Conservation (phyloP, 2,888 invertebrate genomes). For the Micropterix aruncella region DNA sequence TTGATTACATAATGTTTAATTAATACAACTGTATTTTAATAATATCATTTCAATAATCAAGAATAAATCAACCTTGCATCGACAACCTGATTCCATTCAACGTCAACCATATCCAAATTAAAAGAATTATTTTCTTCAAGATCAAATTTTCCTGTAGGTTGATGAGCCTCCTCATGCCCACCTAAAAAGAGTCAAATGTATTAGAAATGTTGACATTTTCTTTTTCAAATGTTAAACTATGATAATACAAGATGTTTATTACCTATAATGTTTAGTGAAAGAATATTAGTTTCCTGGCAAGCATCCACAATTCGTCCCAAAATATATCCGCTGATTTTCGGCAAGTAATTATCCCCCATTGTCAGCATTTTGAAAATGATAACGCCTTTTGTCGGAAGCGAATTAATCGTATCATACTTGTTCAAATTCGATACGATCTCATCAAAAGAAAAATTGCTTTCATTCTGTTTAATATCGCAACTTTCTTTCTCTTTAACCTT, state of each 20-base stretch:
- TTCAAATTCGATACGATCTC: neutral
- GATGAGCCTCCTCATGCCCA: neutral
- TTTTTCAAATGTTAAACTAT: too few relatives aligned
- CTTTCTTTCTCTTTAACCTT: neutral
- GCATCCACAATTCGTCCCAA: neutral
- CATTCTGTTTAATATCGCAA: too few relatives aligned
- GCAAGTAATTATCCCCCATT: neutral
- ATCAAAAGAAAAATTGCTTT: neutral
- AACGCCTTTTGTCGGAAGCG: neutral
- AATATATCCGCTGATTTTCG: neutral
- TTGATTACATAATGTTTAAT: slow-evolving; percentile 57
- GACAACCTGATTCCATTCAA: neutral
- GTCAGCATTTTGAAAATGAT: neutral
- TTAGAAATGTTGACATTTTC: too few relatives aligned
- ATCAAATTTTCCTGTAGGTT: neutral
- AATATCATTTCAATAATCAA: too few relatives aligned
- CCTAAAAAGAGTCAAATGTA: too few relatives aligned
- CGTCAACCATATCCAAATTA: neutral
- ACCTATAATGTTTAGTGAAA: neutral
- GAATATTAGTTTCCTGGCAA: neutral
- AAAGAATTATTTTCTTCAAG: neutral
- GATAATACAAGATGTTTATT: too few relatives aligned
- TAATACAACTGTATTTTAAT: too few relatives aligned
- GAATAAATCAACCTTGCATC: neutral
- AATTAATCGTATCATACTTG: neutral